A percentile compares a stretch with the other conserved stretches of the same genome.
phyloP scores from a whole-genome alignment of 2,797 vertebrate genomes.

The Serranus cabrilla region DNA sequence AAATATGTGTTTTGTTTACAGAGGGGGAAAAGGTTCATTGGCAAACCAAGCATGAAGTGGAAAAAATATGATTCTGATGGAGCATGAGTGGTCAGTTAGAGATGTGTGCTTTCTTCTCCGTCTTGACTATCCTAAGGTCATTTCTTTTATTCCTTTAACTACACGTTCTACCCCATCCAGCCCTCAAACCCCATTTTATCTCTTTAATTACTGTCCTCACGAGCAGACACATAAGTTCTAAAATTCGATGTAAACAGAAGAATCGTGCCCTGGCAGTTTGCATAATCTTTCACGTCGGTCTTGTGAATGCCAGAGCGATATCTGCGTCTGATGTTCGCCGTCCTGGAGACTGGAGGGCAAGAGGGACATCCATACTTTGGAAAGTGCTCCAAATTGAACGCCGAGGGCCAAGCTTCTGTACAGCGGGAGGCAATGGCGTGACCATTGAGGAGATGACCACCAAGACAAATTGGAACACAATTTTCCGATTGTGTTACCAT shows the following conservation, averaged over 20 bases:
- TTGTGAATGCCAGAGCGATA: slow-evolving; percentile 25
- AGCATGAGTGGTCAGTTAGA: slow-evolving; percentile 88
- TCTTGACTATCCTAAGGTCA: slow-evolving; percentile 86
- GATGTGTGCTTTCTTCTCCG: slow-evolving; percentile 79
- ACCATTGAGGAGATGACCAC: slow-evolving; percentile 59
- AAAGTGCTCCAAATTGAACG: slow-evolving; percentile 77
- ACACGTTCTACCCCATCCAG: slow-evolving; percentile 56
- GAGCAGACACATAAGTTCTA: slow-evolving; percentile 62
- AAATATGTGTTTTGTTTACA: slow-evolving; percentile 89
- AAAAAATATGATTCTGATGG: slow-evolving; percentile 89
- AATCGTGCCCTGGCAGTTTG: slow-evolving; percentile 58
- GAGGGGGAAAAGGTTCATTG: slow-evolving; percentile 76
- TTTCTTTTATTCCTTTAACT: slow-evolving; percentile 79
- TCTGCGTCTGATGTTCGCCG: slow-evolving; percentile 50
- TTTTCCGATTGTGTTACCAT: slow-evolving; percentile 58
- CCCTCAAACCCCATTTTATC: slow-evolving; percentile 72
- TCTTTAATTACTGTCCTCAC: slow-evolving; percentile 73
- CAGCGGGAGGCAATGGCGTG: slow-evolving; percentile 50
- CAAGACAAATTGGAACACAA: slow-evolving; percentile 60
- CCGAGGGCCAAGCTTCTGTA: slow-evolving; percentile 57
- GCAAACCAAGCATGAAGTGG: slow-evolving; percentile 89
- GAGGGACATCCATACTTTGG: slow-evolving; percentile 74
- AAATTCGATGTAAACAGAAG: slow-evolving; percentile 73
- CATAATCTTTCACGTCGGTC: slow-evolving; percentile 70
- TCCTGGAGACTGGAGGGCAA: slow-evolving; percentile 70